These are phyloP conservation scores for Platichthys flesus DNA, from an alignment of 2,113 vertebrate genomes.

Conservation along the genomic window DNA sequence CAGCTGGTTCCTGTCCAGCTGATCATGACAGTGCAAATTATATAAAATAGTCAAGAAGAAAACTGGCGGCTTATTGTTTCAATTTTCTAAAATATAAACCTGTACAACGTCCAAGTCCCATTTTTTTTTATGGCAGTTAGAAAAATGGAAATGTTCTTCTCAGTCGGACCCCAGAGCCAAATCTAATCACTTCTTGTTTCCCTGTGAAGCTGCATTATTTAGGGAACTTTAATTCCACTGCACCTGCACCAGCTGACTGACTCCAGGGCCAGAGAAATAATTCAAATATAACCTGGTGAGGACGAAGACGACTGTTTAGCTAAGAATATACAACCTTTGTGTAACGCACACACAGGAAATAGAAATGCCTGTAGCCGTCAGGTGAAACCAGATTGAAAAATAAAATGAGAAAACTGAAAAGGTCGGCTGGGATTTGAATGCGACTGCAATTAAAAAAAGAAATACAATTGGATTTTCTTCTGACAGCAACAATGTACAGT, in stretches of 20 bases:
- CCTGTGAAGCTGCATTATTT: conserved; percentile 23
- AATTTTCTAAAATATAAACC: conserved; percentile 9
- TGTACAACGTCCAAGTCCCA: neutral
- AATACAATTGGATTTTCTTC: conserved; percentile 7
- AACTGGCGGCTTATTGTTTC: neutral
- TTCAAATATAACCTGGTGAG: conserved; percentile 27
- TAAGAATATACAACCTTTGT: conserved; percentile 28
- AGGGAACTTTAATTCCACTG: neutral
- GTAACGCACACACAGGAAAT: conserved; percentile 1
- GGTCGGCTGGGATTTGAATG: conserved; percentile 12
- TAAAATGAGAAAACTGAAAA: neutral
- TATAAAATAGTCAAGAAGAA: conserved; percentile 21
- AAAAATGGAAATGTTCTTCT: conserved; percentile 26
- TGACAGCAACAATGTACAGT: conserved; percentile 13
- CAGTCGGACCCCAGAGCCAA: conserved; percentile 30
- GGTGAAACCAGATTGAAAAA: conserved; percentile 3
- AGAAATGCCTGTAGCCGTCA: conserved; percentile 1
- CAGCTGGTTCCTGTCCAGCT: conserved; percentile 10
- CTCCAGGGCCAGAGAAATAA: conserved; percentile 17
- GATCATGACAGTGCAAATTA: neutral
- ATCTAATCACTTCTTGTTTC: conserved; percentile 33
- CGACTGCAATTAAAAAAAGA: neutral
- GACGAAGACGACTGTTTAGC: neutral
- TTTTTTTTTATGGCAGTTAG: neutral
- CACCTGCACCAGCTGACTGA: conserved; percentile 39